These are phyloP conservation scores for Megaceryle alcyon DNA, from an alignment of 2,797 vertebrate species.

Conservation along the genomic window DNA sequence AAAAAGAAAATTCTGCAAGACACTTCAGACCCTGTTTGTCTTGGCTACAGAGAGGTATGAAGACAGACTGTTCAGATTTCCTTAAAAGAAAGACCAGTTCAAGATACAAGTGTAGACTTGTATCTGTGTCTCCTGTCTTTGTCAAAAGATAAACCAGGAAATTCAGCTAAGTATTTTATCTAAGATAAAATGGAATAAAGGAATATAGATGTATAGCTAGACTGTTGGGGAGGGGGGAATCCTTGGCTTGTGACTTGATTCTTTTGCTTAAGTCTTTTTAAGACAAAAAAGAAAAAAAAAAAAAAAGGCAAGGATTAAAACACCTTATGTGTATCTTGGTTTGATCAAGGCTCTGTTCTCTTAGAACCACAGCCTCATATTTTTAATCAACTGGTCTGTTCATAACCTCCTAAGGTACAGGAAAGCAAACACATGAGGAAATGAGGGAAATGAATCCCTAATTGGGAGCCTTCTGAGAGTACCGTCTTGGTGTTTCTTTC, in stretches of 20 bases:
- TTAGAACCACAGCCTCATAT: neutral
- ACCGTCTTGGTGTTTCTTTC: neutral
- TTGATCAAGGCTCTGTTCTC: neutral
- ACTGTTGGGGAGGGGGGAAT: neutral
- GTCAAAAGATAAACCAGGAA: neutral
- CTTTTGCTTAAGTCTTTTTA: neutral
- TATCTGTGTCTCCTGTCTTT: neutral
- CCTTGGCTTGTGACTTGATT: neutral
- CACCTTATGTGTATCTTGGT: accelerated
- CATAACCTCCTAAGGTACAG: neutral
- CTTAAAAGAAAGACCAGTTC: neutral
- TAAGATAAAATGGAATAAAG: neutral
- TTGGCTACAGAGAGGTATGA: neutral
- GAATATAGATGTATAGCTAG: neutral
- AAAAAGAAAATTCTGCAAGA: neutral
- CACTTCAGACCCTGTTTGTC: neutral
- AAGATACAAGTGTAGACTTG: neutral
- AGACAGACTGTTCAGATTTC: neutral
- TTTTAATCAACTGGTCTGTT: neutral
- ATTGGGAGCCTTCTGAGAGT: neutral
- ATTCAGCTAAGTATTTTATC: neutral
- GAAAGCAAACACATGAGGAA: neutral
- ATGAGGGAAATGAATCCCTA: neutral
- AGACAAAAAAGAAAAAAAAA: neutral
- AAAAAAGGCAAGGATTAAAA: neutral